Base-by-base conservation (phyloP, 2,797 vertebrate genomes). In the Ptychobarbus kaznakovi region DNA sequence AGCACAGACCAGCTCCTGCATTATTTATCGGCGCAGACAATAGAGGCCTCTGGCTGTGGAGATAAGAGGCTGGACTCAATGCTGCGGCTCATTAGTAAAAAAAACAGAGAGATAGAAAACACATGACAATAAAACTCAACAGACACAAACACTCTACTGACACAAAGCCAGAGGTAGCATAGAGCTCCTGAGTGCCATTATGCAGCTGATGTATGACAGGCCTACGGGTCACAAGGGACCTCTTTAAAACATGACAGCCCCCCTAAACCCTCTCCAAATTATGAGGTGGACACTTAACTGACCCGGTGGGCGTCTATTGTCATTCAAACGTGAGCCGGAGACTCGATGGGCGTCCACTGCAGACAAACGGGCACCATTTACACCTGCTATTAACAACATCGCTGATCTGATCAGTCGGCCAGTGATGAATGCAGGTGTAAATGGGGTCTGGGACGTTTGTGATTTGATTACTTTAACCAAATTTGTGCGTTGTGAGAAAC, bases 11-110 rank as follows among this genome's bases (percentile, higher is more conserved):
- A n/a, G 76, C 86, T 44, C 72, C 80, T 91, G 90, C 92, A 93
- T 95, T 94, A 94, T 94, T 94, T 91, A 94, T 92, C 90, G 68
- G 0, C 35, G 75, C 49, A 72, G 89, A 94, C 93, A 94, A 95
- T 86, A 86, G 89, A 78, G 75, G 81, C 86, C 90, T 90, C 88
- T 91, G 92, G 90, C 91, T 89, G 88, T 87, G 46, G 80, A 90
- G 90, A 92, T 91, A 91, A 89, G 88, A 89, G 84, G 85, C 68
- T 80, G 81, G 88, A 86, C 87, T 89, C 88, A 83, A 84, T 88
- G 61, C 88, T 16, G 90, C 20, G 89, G 85, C 91, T 94, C 92
- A 94, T 94, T 94, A 93, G 91, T 84, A 83, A 38, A 72, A 92
- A 89, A 86, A 56, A 79, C 82, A 70, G 65, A 72, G 80, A 90